These are phyloP conservation scores for Crotophaga sulcirostris DNA, from an alignment of 2,113 vertebrate genomes.

Conservation along the genomic window DNA sequence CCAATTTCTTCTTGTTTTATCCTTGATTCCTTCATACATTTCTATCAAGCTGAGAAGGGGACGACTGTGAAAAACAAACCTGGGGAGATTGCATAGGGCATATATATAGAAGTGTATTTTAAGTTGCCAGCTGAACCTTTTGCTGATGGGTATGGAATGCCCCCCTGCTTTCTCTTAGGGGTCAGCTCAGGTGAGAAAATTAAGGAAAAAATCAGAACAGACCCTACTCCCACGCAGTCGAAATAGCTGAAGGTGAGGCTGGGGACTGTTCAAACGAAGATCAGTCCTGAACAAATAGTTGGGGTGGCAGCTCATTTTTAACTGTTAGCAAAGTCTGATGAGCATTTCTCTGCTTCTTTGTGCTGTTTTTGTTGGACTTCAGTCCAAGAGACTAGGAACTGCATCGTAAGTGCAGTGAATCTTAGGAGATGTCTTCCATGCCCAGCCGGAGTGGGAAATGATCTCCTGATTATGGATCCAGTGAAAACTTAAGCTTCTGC, in stretches of 20 bases:
- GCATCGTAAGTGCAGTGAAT: background rate
- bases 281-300: background rate
- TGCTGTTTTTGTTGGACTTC: background rate
- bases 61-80: background rate
- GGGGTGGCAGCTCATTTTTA: background rate
- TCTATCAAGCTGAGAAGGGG: background rate
- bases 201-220: background rate
- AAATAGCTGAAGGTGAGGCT: background rate
- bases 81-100: background rate
- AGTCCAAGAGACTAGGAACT: background rate
- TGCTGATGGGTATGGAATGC: background rate
- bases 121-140: background rate
- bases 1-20: background rate
- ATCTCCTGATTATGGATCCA: background rate
- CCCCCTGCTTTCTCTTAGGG: background rate
- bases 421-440: background rate
- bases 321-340: background rate
- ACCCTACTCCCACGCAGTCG: background rate
- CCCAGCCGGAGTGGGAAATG: background rate
- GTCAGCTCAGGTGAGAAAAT: background rate
- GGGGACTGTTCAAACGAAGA: background rate
- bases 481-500: background rate
- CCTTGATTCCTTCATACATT: background rate
- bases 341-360: background rate
- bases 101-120: background rate